Percentiles rank a stretch among this genome's conserved stretches.
phyloP scores from a whole-genome alignment of 64 coral and sea anemone genomes.

The Acropora tenuis region DNA sequence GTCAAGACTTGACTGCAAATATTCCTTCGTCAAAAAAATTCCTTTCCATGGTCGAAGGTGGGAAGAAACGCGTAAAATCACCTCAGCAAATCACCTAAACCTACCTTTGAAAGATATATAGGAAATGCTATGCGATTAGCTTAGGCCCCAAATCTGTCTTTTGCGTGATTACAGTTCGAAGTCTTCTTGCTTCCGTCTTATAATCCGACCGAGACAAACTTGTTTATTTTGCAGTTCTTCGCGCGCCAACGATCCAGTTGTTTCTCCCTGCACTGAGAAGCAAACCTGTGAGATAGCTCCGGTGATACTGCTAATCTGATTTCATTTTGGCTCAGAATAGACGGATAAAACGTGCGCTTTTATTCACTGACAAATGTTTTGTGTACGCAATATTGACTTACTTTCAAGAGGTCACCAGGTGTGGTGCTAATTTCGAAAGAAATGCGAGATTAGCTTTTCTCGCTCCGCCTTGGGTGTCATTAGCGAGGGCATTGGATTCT shows the following conservation, averaged over 20 bases:
- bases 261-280: neutral
- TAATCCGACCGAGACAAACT: neutral
- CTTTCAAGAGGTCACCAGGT: neutral
- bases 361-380: neutral
- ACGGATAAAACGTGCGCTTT: neutral
- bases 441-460: neutral
- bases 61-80: neutral
- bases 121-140: neutral
- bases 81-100: neutral
- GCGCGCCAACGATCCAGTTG: slow-evolving; percentile 2
- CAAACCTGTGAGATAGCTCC: neutral
- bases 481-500: neutral
- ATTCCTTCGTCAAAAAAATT: neutral
- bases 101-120: neutral
- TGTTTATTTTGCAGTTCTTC: neutral
- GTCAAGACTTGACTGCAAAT: neutral
- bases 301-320: neutral
- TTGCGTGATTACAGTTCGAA: neutral
- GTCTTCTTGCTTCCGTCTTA: neutral
- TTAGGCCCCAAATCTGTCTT: neutral
- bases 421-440: neutral
- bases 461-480: neutral
- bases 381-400: neutral
- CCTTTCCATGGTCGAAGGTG: neutral
- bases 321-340: neutral